Conservation (phyloP, 1,140 invertebrate genomes). For the Nylanderia fulva region DNA sequence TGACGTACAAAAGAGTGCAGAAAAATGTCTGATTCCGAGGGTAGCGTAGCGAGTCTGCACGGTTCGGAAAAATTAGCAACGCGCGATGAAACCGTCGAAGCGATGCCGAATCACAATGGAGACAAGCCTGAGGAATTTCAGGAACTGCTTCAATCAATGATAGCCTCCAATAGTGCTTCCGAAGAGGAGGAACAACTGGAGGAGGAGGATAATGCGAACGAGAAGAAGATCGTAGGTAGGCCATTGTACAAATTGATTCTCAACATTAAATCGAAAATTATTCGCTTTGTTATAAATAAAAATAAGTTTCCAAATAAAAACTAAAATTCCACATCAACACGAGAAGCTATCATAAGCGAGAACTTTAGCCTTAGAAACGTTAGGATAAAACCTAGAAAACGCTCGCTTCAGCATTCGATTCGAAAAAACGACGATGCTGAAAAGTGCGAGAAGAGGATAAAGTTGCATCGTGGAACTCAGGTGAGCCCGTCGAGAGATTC, state of each 20-base stretch:
- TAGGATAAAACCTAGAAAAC: constrained; percentile 6
- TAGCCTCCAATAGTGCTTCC: constrained; percentile 75
- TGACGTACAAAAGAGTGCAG: neutral
- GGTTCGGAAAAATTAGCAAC: constrained; percentile 68
- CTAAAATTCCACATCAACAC: neutral
- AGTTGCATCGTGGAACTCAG: constrained; percentile 65
- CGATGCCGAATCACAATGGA: constrained; percentile 68
- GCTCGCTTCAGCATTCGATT: neutral
- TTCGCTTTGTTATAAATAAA: neutral
- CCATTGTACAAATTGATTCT: neutral
- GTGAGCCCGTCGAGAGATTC: constrained; percentile 80
- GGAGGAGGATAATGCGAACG: constrained; percentile 70
- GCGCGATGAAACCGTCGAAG: constrained; percentile 60
- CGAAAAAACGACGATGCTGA: neutral
- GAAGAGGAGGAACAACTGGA: constrained; percentile 76
- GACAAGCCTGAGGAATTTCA: constrained; percentile 83
- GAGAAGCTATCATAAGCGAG: neutral
- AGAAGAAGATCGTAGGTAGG: constrained; percentile 65
- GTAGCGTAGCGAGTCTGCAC: constrained; percentile 67
- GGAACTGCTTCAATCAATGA: constrained; percentile 81
- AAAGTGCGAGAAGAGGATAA: constrained; percentile 26
- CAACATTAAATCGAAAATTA: neutral
- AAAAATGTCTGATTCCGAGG: constrained; percentile 81
- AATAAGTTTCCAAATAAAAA: neutral
- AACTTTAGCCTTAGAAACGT: too few relatives aligned